Evolutionary conservation across 2,113 vertebrate genomes (phyloP).

Genomic region (Limnothrissa miodon): DNA sequence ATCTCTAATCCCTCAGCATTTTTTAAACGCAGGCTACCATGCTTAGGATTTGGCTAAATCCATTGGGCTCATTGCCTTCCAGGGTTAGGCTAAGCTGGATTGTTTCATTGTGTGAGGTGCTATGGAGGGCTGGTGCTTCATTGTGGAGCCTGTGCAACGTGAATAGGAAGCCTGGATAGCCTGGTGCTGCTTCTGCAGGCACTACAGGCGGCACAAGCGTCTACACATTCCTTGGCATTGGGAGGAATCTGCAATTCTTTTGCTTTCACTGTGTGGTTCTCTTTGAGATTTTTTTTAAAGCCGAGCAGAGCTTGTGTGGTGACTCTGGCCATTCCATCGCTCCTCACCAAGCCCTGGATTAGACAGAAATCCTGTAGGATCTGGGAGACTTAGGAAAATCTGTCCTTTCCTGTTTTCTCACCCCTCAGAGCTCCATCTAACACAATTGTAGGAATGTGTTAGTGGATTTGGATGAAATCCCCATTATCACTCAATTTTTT

Average conservation of each 20-base stretch:
- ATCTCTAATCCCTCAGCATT: not conserved
- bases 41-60: not conserved
- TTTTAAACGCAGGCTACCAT: not conserved
- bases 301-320: not conserved
- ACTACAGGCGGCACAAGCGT: not conserved
- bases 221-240: not conserved
- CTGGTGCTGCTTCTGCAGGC: not conserved
- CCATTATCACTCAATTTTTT: not conserved
- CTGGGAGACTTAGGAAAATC: not conserved
- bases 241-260: not conserved
- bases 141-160: not conserved
- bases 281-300: not conserved
- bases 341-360: not conserved
- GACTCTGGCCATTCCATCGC: not conserved
- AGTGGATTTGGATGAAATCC: not conserved
- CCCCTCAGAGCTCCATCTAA: not conserved
- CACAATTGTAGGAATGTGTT: not conserved
- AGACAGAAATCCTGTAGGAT: not conserved
- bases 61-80: not conserved
- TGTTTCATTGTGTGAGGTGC: not conserved
- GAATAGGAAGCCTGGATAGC: not conserved
- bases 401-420: not conserved
- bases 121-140: not conserved
- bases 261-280: not conserved
- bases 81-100: slow-evolving; percentile 11